Evolutionary conservation across 1,140 invertebrate species (phyloP).

Genomic region (Mercenaria mercenaria): DNA sequence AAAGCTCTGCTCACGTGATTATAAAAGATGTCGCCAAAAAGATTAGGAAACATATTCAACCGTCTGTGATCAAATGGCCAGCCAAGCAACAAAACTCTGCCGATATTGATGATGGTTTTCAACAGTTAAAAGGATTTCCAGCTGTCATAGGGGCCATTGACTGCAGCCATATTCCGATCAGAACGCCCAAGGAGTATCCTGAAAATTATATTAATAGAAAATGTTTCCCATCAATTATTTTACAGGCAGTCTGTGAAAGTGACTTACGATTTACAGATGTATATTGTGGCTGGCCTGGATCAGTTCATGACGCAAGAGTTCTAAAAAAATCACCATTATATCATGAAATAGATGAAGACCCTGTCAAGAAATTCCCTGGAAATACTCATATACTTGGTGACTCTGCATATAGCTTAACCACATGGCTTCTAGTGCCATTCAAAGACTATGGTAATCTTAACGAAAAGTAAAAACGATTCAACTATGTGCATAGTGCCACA

Average conservation of each 20-base stretch:
- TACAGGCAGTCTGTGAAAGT: constrained; percentile 37
- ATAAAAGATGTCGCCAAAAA: too few species aligned
- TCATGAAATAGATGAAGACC: constrained; percentile 15
- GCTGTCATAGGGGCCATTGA: too few species aligned
- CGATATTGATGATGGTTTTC: too few species aligned
- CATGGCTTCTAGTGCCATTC: constrained; percentile 44
- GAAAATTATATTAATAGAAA: too few species aligned
- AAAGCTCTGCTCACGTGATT: too few species aligned
- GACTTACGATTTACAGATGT: constrained; percentile 42
- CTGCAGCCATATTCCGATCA: too few species aligned
- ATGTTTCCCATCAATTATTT: neutral
- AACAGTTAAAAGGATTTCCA: too few species aligned
- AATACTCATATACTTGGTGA: constrained; percentile 46
- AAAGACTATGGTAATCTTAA: constrained; percentile 38
- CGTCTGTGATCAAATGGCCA: too few species aligned
- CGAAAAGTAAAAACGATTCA: constrained; percentile 22
- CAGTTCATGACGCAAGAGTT: constrained; percentile 49
- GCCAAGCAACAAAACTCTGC: too few species aligned
- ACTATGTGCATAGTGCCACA: neutral
- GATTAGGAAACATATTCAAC: too few species aligned
- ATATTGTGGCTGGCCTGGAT: constrained; percentile 55
- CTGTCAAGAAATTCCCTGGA: neutral
- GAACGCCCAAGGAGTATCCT: too few species aligned
- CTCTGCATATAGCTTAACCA: constrained; percentile 28
- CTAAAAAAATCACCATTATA: neutral